Conservation (phyloP, 1,140 invertebrate species). For the Nasonia giraulti region DNA sequence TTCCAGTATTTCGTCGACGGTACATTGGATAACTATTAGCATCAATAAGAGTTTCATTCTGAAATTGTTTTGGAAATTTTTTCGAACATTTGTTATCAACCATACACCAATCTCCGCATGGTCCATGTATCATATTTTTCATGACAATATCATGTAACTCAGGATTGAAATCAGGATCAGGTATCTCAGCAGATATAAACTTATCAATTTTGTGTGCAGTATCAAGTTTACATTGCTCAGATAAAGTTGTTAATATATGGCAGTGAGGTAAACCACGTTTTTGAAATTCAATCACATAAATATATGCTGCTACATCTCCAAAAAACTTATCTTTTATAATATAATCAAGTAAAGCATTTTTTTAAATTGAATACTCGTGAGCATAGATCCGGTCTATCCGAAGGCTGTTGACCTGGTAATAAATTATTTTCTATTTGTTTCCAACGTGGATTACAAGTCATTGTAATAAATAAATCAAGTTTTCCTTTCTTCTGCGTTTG, state of each 20-base stretch:
- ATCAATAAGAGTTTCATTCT: conserved; percentile 58
- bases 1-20: conserved; percentile 43
- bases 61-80: conserved; percentile 63
- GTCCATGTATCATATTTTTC: conserved; percentile 68
- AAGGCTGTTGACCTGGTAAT: not conserved
- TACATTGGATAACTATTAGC: conserved; percentile 60
- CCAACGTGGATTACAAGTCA: conserved; percentile 8
- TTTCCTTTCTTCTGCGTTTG: not conserved
- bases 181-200: conserved; percentile 71
- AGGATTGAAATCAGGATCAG: conserved; percentile 66
- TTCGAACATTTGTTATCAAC: conserved; percentile 65
- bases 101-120: conserved; percentile 44
- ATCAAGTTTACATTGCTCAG: too few relatives aligned
- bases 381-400: not conserved
- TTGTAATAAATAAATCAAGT: conserved; percentile 13
- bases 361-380: conserved; percentile 12
- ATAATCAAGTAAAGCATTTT: conserved; percentile 19
- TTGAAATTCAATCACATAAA: conserved; percentile 32
- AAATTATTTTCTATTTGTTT: conserved; percentile 12
- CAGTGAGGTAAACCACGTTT: conserved; percentile 69
- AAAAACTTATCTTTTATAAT: conserved; percentile 27
- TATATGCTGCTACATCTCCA: not conserved
- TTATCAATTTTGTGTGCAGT: not conserved
- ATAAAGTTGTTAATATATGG: conserved; percentile 12
- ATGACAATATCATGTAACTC: conserved; percentile 35